Evolutionary conservation across 2,113 vertebrate genomes (phyloP), one percentile per base, ranked within the genome.

Genomic region (Shinisaurus crocodilurus): DNA sequence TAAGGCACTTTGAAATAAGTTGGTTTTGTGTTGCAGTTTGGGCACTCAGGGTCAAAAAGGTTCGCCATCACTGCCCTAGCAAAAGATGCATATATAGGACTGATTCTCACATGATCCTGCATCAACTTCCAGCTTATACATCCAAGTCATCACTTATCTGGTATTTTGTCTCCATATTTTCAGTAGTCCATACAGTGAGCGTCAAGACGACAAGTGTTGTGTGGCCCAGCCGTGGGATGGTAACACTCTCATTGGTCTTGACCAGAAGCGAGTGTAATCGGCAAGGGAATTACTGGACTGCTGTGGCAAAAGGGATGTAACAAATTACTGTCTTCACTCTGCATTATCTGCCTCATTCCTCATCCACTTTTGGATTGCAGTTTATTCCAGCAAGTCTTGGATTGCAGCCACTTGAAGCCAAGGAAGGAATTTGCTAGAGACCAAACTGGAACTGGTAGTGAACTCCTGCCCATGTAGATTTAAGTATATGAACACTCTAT

Each of bases 341-440:
- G 37, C 92, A 93, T 94, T 95, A 93, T 92, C 93, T 93, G 91
- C 92, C 91, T 94, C 94, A 87, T 85, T 84, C 96, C 67, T 94
- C 91, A 69, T 69, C 74, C 63, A 54, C 69, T 37, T 72, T 32
- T 57, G 48, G 37, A 79, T 86, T 45, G 37, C 23, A 25, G n/a
- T n/a, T 72, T 65, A 34, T 75, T 83, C 79, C 43, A 75, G 7
- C 13, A 69, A 75, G 20, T 45, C 70, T 65, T 83, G 69, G 80
- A 74, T 18, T 48, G 2, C 20, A 54, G 15, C 75, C 74, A 50
- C 32, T 32, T n/a, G 91, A 96, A 92, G 65, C 83, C 34, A 57
- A 93, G 90, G 92, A 91, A 82, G 86, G 87, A 74, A 93, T 7
- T 6, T 75, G 57, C 74, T 87, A 82, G 77, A 93, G 89, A 94